phyloP scores from a whole-genome alignment of 2,797 vertebrate genomes.

The Masticophis lateralis region DNA sequence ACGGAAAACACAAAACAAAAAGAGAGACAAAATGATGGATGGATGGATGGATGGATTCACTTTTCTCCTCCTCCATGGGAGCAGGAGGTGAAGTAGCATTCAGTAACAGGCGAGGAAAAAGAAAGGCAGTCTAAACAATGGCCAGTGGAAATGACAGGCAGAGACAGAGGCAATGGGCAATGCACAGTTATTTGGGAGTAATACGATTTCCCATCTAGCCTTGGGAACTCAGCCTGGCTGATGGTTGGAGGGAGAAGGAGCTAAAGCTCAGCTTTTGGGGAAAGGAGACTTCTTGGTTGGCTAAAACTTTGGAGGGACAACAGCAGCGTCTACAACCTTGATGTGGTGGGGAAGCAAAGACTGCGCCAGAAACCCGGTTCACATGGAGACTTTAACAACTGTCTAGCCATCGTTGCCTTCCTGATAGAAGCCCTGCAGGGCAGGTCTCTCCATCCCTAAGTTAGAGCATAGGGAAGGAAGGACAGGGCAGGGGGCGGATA shows the following conservation, averaged over 20 bases:
- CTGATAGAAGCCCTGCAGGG: accelerated
- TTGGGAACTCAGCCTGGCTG: background rate
- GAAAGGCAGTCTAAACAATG: background rate
- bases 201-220: background rate
- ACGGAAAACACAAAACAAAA: background rate
- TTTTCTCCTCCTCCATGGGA: background rate
- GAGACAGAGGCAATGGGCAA: background rate
- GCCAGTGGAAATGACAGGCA: background rate
- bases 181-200: background rate
- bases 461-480: background rate
- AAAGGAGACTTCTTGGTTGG: background rate
- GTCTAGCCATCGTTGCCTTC: background rate
- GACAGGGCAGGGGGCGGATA: background rate
- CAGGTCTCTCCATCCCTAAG: background rate
- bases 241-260: background rate
- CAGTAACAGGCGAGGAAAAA: background rate
- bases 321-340: background rate
- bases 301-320: background rate
- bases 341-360: background rate
- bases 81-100: background rate
- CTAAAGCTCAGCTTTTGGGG: background rate
- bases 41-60: too few species aligned
- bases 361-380: background rate
- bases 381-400: background rate
- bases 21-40: background rate